Base-by-base conservation (phyloP, 2,888 invertebrate genomes). In the Ctena decussata region DNA sequence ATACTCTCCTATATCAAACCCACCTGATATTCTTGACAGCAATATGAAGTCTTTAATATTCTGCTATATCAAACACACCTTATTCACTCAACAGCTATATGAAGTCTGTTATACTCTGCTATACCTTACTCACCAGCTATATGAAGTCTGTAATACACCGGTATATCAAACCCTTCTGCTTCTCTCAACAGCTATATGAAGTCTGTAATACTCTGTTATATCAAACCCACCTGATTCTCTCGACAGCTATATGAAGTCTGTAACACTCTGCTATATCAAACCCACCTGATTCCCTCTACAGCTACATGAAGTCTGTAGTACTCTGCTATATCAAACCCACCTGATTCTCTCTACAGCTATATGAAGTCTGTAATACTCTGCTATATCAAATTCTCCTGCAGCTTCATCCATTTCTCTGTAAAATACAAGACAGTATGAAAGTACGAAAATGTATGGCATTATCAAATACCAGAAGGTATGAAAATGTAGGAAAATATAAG, bases 21-120 rank as follows among this genome's bases (percentile, higher is more conserved):
- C 93, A 71, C 91, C 92, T 44, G 8, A 53, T n/a, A 53, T 5
- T 53, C 8, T 53, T 18, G 11, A 44, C 44, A 44, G 21, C n/a
- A 11, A 8, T n/a, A 15, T n/a, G n/a, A 53, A n/a, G 72, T 80
- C 98, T 94, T 98, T 97, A 91, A 73, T 97, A 97, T 96, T 98
- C 98, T 8, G 97, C 97, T 18, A 96, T 91, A 86, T 96, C 95
- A 90, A 95, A 65, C 41, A 71, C 80, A 98, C 94, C 98, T 97
- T 91, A 97, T 96, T 82, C 96, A 96, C 93, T 97, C 97, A 0
- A 97, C 96, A 0, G 97, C 97, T 0, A 97, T 96, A 90, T 97
- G 97, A 27, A 97, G 94, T 92, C 97, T 97, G 95, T 98, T 98
- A 72, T 97, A 97, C 96, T 98, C 98, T 11, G 97, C 97, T 18